phyloP scores from a whole-genome alignment of 1,140 invertebrate species.

The Carposina sasakii region DNA sequence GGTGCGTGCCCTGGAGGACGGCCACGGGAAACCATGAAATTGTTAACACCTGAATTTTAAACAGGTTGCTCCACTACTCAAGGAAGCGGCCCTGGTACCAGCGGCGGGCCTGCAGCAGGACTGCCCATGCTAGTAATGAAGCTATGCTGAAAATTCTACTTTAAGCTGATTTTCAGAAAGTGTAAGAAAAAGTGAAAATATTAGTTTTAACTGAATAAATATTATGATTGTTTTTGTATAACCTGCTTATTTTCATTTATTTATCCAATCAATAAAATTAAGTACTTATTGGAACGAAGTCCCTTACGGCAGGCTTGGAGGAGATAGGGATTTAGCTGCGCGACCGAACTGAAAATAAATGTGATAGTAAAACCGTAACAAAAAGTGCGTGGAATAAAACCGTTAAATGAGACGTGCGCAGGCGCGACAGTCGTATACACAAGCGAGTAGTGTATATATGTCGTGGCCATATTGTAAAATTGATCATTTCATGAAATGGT shows the following conservation, averaged over 20 bases:
- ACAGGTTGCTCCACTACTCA: slow-evolving; percentile 46
- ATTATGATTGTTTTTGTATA: neutral
- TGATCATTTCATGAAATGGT: no score
- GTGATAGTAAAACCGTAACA: no score
- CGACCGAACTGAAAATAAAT: no score
- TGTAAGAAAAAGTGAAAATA: slow-evolving; percentile 45
- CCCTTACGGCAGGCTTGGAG: no score
- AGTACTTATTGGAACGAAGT: no score
- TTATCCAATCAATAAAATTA: neutral
- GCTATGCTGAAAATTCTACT: slow-evolving; percentile 36
- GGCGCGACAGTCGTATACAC: no score
- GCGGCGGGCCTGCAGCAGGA: slow-evolving; percentile 29
- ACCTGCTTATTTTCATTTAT: neutral
- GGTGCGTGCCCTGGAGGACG: slow-evolving; percentile 5
- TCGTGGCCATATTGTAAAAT: no score
- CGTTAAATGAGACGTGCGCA: no score
- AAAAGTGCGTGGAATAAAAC: no score
- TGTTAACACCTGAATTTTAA: slow-evolving; percentile 38
- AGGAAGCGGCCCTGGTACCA: slow-evolving; percentile 18
- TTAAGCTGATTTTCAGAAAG: slow-evolving; percentile 18
- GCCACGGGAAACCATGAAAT: slow-evolving; percentile 25
- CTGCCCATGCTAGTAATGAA: slow-evolving; percentile 57
- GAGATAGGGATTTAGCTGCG: no score
- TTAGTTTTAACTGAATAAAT: slow-evolving; percentile 16
- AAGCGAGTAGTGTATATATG: no score